Conservation (phyloP, 53 echinoderm and acorn worm species). For the Echinarachnius parma region DNA sequence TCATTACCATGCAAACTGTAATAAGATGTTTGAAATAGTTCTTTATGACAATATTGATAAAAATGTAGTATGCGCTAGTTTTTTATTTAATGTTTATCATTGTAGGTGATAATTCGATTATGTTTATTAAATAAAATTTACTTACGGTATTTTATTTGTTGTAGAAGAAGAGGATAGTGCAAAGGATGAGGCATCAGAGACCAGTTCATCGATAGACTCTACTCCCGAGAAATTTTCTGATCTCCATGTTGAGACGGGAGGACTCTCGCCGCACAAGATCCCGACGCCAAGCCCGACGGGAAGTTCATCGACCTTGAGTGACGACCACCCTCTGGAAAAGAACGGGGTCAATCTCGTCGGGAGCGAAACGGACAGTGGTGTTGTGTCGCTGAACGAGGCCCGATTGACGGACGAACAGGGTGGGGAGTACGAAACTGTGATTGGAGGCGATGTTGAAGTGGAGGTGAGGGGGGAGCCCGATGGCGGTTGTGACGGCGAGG, state of each 20-base stretch:
- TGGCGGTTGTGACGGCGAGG: not conserved
- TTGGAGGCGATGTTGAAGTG: slow-evolving; percentile 35
- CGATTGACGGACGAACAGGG: slow-evolving; percentile 63
- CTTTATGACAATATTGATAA: no score
- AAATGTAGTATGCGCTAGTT: no score
- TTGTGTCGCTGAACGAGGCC: slow-evolving; percentile 80
- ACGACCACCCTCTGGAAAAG: slow-evolving; percentile 90
- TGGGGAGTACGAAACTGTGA: slow-evolving; percentile 42
- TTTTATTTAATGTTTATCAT: no score
- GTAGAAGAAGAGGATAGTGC: slow-evolving; percentile 38
- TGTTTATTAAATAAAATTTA: no score
- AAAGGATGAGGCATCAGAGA: slow-evolving; percentile 33
- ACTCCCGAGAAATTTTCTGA: slow-evolving; percentile 68
- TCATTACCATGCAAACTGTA: no score
- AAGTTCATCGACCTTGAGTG: slow-evolving; percentile 84
- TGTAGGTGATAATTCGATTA: no score
- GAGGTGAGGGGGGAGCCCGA: slow-evolving; percentile 50
- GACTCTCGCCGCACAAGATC: slow-evolving; percentile 68
- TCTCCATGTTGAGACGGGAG: slow-evolving; percentile 71
- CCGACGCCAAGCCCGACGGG: slow-evolving; percentile 93
- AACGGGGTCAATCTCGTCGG: slow-evolving; percentile 74
- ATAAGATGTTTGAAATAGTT: no score
- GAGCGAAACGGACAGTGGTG: slow-evolving; percentile 92
- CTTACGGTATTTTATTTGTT: not conserved
- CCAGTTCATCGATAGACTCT: slow-evolving; percentile 60